phyloP scores from a whole-genome alignment of 1,140 invertebrate genomes.

The Drosophila kohkoa region DNA sequence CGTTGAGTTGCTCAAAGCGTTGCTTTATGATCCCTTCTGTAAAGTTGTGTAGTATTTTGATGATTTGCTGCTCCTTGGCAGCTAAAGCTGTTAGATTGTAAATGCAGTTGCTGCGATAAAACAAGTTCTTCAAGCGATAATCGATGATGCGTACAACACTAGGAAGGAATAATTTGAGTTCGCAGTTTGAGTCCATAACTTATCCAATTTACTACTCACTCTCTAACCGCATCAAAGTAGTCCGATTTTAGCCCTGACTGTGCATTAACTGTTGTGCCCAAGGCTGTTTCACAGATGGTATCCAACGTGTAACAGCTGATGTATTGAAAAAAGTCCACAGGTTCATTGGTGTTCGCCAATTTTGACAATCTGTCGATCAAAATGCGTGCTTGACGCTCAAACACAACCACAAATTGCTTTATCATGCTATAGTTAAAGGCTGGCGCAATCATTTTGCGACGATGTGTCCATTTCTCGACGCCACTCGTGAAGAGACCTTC shows the following conservation, averaged over 20 bases:
- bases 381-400: conserved; percentile 54
- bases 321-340: conserved; percentile 56
- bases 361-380: conserved; percentile 30
- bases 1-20: conserved; percentile 43
- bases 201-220: too few species aligned
- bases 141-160: conserved; percentile 60
- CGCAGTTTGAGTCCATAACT: not conserved
- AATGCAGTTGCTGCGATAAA: conserved; percentile 51
- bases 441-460: conserved; percentile 93
- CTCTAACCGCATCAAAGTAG: conserved; percentile 59
- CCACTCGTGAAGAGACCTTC: conserved; percentile 88
- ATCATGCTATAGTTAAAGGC: conserved; percentile 94
- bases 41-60: conserved; percentile 52
- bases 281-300: conserved; percentile 68
- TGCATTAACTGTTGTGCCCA: conserved; percentile 47
- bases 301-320: conserved; percentile 62
- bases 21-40: conserved; percentile 60
- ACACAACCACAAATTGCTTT: conserved; percentile 53
- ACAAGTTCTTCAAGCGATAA: conserved; percentile 46
- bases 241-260: conserved; percentile 55
- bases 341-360: conserved; percentile 7
- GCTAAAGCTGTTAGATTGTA: conserved; percentile 25
- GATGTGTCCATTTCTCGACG: conserved; percentile 91
- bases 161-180: not conserved
- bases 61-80: conserved; percentile 27